Evolutionary conservation across 2,888 invertebrate species (phyloP), one percentile per base, ranked within the genome.

Genomic region (Diaprepes abbreviatus): DNA sequence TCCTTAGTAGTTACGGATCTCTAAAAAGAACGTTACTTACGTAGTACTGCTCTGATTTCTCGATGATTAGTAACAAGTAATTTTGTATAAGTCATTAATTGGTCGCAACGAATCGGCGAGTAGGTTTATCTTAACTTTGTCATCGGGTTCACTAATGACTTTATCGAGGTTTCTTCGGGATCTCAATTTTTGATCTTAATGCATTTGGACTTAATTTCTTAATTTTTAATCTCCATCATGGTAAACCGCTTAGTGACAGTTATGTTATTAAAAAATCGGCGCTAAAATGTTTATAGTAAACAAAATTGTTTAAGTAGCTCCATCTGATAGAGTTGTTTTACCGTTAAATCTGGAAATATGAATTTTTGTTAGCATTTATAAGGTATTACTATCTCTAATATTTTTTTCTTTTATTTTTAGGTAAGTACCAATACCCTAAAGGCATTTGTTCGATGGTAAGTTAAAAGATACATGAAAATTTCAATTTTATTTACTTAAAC

Each of bases 91-190:
- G 60, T 67, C 45, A 45, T 68, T 68, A 68, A 68, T 68, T 68
- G 68, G 63, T 55, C 59, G 59, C 10, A 28, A 35, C 65, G 16
- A 60, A 48, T 62, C 57, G 19, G 19, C 14, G n/a, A 38, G 33
- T 14, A 16, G 40, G 21, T 38, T 68, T 68, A 69, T 69, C 69
- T 69, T 64, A 69, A 69, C 64, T 64, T 69, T 69, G 69, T 69
- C 69, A 69, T 69, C 69, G 28, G 33, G 24, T 28, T 36, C 21
- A 21, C 59, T 69, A 69, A 69, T 69, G 69, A 35, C 69, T 64
- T 69, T 57, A 69, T 65, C 58, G 14, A 50, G 48, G 62, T 63
- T 67, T 54, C 60, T 55, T 54, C 38, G 50, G 45, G 60, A 67
- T 67, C 60, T 55, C 31, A 62, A 35, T 10, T 55, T 31, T 33